Evolutionary conservation across 2,797 vertebrate species (phyloP).

Genomic region (Mormyrops attenuatus): DNA sequence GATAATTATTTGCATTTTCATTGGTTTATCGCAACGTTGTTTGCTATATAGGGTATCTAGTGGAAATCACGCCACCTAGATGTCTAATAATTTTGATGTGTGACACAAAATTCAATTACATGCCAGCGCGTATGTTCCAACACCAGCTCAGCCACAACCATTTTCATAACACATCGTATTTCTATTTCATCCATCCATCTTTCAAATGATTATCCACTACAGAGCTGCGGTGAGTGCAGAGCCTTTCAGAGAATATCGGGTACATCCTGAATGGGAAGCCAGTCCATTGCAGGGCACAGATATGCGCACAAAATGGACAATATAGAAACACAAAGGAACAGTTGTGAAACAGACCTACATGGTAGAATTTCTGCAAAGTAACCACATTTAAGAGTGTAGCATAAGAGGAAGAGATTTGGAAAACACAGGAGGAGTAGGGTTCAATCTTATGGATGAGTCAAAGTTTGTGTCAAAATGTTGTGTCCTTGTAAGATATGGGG

Average conservation of each 20-base stretch:
- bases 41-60: neutral
- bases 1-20: neutral
- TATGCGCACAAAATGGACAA: neutral
- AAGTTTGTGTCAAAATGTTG: neutral
- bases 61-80: neutral
- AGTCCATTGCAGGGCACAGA: neutral
- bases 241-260: neutral
- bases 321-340: neutral
- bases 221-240: neutral
- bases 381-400: neutral
- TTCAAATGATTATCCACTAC: neutral
- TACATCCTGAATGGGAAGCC: slow-evolving; percentile 46
- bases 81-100: neutral
- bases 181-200: neutral
- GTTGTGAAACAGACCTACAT: neutral
- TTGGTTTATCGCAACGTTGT: neutral
- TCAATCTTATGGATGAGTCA: neutral
- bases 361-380: neutral
- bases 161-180: neutral
- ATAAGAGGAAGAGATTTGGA: neutral
- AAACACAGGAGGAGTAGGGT: neutral
- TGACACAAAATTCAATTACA: neutral
- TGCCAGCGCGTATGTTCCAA: slow-evolving; percentile 46
- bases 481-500: neutral
- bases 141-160: neutral